Base-by-base conservation (phyloP, 2,888 invertebrate genomes). In the Miltochrista miniata region DNA sequence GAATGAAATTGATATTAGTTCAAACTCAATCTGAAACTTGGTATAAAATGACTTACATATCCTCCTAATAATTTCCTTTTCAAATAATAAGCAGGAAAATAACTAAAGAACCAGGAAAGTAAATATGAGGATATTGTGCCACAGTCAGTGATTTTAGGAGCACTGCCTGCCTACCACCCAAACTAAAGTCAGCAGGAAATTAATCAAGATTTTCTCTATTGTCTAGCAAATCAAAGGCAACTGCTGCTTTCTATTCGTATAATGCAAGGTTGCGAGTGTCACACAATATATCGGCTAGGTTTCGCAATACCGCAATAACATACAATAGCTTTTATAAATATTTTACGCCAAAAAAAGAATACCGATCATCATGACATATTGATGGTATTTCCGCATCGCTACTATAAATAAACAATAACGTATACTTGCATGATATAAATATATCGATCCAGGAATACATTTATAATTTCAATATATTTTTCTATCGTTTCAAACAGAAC, bases 401-500 rank as follows among this genome's bases (percentile, higher is more conserved):
- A 79, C 87, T 89, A 86, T 85, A 85, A 87, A 87, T 90, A 90
- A 87, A 87, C 81, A 84, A 86, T 79, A 81, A 82, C 74, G 79
- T 79, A 74, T 81, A 84, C 83, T 83, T 79, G 81, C 74, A 66
- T 72, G 76, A 66, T 69, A 72, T 68, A 66, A 76, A 77, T 80
- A 74, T 77, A 78, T 66, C 74, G 72, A 72, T 74, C 74, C 68
- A 69, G 72, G 68, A 76, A 76, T 78, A 68, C 72, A 74, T 75
- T 79, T 76, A 74, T 78, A 76, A 76, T 77, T 79, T 75, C 70
- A 74, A 76, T 79, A 72, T 76, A 80, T 78, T 79, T 83, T 77
- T 81, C 75, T 78, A 82, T 79, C 80, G 79, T 79, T 83, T 68
- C 61, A 68, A 82, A 79, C 73, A 66, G 78, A 81, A 86, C 81